phyloP scores from a whole-genome alignment of 2,888 invertebrate genomes.

The Tetragonula carbonaria region DNA sequence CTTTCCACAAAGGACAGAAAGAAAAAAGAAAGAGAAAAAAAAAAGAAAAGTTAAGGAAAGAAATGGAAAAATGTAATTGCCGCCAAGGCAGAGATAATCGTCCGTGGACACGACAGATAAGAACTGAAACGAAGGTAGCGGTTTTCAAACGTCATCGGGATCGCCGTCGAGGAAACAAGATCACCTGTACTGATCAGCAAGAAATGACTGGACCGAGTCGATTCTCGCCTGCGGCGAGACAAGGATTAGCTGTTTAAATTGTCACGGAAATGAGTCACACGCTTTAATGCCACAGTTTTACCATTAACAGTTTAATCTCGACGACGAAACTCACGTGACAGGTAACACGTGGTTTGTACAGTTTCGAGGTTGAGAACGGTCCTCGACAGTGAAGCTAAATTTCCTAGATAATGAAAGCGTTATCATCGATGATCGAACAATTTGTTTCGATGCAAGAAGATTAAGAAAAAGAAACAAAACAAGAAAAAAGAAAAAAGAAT shows the following conservation, averaged over 20 bases:
- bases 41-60: too few relatives aligned
- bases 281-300: constrained; percentile 29
- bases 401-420: background rate
- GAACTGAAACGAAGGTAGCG: constrained; percentile 19
- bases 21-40: too few relatives aligned
- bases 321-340: constrained; percentile 22
- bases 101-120: constrained; percentile 36
- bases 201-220: constrained; percentile 38
- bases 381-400: background rate
- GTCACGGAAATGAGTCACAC: constrained; percentile 64
- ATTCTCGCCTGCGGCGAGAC: constrained; percentile 30
- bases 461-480: too few relatives aligned
- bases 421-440: background rate
- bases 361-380: background rate
- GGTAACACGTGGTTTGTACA: background rate
- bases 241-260: constrained; percentile 55
- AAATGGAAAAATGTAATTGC: background rate
- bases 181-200: constrained; percentile 54
- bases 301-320: constrained; percentile 46
- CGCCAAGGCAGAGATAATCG: constrained; percentile 31
- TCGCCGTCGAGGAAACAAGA: constrained; percentile 40
- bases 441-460: background rate
- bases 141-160: constrained; percentile 44
- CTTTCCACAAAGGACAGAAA: too few relatives aligned
- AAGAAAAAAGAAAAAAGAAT: background rate